Conservation (phyloP, 2,888 invertebrate genomes). For the Trichacis sp. region DNA sequence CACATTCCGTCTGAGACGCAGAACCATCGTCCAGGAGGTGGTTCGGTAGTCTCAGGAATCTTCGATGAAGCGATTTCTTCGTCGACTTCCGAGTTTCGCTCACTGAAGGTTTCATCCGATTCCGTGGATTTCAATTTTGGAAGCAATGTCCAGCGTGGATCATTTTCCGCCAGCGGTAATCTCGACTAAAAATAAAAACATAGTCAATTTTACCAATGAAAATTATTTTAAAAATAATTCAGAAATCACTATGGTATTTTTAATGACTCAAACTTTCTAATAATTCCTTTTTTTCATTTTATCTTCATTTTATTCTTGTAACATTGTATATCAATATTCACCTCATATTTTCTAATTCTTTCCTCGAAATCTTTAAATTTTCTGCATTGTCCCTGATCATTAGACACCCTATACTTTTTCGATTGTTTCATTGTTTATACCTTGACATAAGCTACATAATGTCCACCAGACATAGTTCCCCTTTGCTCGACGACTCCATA, state of each 20-base stretch:
- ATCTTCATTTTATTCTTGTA: too few relatives aligned
- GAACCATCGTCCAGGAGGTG: constrained; percentile 88
- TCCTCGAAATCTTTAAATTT: too few relatives aligned
- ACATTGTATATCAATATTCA: too few relatives aligned
- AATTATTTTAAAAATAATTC: too few relatives aligned
- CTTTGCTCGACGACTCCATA: constrained; percentile 97
- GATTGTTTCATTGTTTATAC: too few relatives aligned
- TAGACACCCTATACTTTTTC: too few relatives aligned
- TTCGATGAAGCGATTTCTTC: constrained; percentile 65
- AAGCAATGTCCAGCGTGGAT: constrained; percentile 80
- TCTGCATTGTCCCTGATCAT: too few relatives aligned
- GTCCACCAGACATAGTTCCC: constrained; percentile 89
- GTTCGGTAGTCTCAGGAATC: constrained; percentile 63
- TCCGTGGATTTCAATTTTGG: constrained; percentile 70
- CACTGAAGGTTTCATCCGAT: constrained; percentile 44
- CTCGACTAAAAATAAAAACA: constrained; percentile 69
- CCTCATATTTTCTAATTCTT: too few relatives aligned
- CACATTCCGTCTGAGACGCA: constrained; percentile 89
- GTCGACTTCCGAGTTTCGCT: constrained; percentile 69
- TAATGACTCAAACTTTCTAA: too few relatives aligned
- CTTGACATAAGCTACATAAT: constrained; percentile 96
- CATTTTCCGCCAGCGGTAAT: constrained; percentile 73
- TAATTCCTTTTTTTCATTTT: too few relatives aligned
- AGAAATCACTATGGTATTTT: too few relatives aligned
- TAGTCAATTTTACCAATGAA: too few relatives aligned